Evolutionary conservation across 2,113 vertebrate genomes (phyloP).

Genomic region (Scolopax mira): DNA sequence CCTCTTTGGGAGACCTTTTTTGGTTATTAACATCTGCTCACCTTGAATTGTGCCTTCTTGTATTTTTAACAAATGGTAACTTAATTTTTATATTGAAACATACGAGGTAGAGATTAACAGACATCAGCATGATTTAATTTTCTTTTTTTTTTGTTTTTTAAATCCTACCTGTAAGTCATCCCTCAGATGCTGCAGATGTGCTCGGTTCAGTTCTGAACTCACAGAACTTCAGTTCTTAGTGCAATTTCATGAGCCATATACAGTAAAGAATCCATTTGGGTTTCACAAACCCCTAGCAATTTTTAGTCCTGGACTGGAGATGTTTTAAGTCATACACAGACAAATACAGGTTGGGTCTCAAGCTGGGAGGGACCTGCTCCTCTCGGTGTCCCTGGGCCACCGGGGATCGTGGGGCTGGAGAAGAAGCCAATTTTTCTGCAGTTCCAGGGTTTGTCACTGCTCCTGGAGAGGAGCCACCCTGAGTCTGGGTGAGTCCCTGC

Average conservation of each 20-base stretch:
- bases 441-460: background rate
- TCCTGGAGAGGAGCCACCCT: background rate
- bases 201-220: background rate
- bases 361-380: background rate
- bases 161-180: accelerated
- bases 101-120: background rate
- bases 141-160: background rate
- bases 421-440: background rate
- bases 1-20: background rate
- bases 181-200: background rate
- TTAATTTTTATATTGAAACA: background rate
- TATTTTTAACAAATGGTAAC: background rate
- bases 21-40: background rate
- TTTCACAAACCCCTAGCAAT: background rate
- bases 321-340: background rate
- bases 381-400: background rate
- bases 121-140: no score
- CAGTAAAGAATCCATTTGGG: background rate
- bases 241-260: accelerated
- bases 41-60: background rate
- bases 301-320: background rate
- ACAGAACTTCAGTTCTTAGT: background rate
- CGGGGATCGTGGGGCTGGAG: background rate
- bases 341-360: background rate
- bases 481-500: background rate